Base-by-base conservation (phyloP, 2,113 vertebrate species). In the Gnathonemus echidnorhynchus region DNA sequence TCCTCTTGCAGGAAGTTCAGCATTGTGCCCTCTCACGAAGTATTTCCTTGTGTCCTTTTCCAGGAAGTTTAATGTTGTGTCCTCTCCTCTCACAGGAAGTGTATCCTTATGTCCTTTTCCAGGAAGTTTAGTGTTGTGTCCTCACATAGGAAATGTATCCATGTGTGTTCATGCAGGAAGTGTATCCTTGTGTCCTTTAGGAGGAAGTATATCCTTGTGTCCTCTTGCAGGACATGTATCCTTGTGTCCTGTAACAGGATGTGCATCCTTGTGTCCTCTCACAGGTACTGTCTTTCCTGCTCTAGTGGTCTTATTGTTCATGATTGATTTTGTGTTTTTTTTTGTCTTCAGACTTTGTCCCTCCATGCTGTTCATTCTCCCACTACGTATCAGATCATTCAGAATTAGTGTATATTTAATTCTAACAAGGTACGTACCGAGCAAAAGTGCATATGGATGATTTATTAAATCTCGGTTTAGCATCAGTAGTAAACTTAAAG, bases 141-240 rank as follows among this genome's bases (percentile, higher is more conserved):
- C 66, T 35, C 66, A 0, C 8, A 11, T 3, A 27, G 66, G 11
- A 27, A 35, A 31, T 77, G 15, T 6, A 74, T 35, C 70, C 70
- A 13, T 74, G 70, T 74, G 70, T 70, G 24, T n/a, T 74, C 13
- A 3, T 5, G 3, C 13, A 31, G 31, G 66, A 27, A 31, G 66
- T 70, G n/a, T 31, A 27, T 1, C 62, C n/a, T 70, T 31, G 27
- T 70, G 62, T 70, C n/a, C 62, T 70, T 0, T 11, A 0, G 2
- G 0, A 27, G 62, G 62, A n/a, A 13, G n/a, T 70, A n/a, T 13
- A 49, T 13, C 48, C 10, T 13, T 13, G 11, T 49, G 62, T 31
- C 2, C n/a, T 70, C 0, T 31, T 0, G 0, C 2, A 3, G 27
- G 62, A n/a, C 0, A 2, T 70, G 24, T 13, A 31, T 10, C 27